Conservation (phyloP, 2,888 invertebrate genomes). For the Lithosia quadra region DNA sequence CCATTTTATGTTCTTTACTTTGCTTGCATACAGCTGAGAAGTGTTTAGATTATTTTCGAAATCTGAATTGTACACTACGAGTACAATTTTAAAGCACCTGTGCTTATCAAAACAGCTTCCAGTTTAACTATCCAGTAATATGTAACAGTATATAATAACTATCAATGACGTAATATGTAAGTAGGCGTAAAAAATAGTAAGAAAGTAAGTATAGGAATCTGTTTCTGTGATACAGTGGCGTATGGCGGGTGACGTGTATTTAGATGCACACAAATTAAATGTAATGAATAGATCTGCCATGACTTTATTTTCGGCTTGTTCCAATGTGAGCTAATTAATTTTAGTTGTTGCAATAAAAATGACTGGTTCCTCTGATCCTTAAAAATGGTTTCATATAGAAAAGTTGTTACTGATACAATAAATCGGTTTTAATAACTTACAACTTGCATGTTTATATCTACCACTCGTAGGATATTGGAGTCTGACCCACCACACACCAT, state of each 20-base stretch:
- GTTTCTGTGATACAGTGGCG: constrained; percentile 4
- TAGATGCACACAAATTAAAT: background rate
- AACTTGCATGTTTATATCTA: constrained; percentile 87
- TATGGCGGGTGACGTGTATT: constrained; percentile 2
- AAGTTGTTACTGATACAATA: background rate
- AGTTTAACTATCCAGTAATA: background rate
- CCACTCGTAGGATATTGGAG: constrained; percentile 86
- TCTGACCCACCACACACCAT: constrained; percentile 88
- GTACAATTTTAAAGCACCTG: background rate
- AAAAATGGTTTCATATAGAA: no score
- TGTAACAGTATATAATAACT: constrained; percentile 1
- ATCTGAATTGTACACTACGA: background rate
- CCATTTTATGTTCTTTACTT: background rate
- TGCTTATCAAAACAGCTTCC: constrained; percentile 1
- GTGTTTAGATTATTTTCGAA: no score
- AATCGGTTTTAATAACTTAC: constrained; percentile 74
- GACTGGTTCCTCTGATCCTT: no score
- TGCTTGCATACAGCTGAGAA: background rate
- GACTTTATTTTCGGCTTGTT: background rate
- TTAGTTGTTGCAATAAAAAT: background rate
- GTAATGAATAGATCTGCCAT: background rate
- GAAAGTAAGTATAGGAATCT: background rate
- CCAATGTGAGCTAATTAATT: background rate
- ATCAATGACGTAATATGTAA: background rate
- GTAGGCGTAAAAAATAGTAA: background rate